Percentiles rank a stretch among this genome's conserved stretches.
Evolutionary conservation across 2,797 vertebrate species (phyloP).

Genomic region (Mormyrus proboscirostris): DNA sequence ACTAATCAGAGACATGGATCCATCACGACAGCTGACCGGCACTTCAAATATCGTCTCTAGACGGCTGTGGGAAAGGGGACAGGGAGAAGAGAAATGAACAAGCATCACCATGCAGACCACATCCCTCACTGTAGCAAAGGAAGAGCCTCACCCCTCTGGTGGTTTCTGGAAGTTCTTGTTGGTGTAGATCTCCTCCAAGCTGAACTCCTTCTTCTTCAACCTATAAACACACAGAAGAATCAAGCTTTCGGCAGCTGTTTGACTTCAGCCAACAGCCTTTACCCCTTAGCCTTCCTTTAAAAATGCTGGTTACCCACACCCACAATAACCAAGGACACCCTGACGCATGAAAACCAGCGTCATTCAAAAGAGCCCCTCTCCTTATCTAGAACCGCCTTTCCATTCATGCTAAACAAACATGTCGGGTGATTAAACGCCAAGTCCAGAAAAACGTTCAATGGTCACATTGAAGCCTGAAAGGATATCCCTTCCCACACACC

Average conservation of each 20-base stretch:
- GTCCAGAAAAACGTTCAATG: not conserved
- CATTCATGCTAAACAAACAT: not conserved
- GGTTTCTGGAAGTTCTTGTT: constrained; percentile 84
- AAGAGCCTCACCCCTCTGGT: constrained; percentile 67
- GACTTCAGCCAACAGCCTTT: not conserved
- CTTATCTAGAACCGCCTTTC: not conserved
- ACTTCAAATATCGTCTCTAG: constrained; percentile 86
- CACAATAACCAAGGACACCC: not conserved
- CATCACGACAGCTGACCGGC: constrained; percentile 68
- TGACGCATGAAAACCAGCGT: not conserved
- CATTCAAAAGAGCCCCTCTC: not conserved
- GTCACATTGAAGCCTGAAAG: not conserved
- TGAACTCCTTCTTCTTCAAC: constrained; percentile 84
- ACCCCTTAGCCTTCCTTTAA: not conserved
- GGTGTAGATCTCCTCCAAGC: constrained; percentile 87
- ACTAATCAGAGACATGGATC: constrained; percentile 68
- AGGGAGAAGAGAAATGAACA: not conserved
- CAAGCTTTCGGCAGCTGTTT: not conserved
- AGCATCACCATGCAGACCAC: not conserved
- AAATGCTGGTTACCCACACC: not conserved
- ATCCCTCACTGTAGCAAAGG: not conserved
- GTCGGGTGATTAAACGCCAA: not conserved
- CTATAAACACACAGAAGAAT: constrained; percentile 43
- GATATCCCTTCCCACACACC: not conserved
- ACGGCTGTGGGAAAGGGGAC: constrained; percentile 52